phyloP scores from a whole-genome alignment of 2,888 invertebrate genomes.

The Folsomia manolachei region DNA sequence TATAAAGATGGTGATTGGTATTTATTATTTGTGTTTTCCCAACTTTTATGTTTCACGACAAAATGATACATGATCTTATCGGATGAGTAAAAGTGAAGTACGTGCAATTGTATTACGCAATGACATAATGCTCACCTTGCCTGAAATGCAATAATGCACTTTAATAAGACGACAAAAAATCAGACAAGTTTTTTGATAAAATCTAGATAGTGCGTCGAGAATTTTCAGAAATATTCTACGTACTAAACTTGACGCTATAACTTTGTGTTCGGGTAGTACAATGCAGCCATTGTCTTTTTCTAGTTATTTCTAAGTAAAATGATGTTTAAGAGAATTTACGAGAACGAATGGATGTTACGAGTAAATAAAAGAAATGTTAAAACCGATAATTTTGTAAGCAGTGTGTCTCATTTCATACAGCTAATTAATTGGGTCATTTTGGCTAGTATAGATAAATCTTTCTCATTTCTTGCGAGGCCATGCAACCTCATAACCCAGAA shows the following conservation, averaged over 20 bases:
- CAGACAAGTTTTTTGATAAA: too few relatives aligned
- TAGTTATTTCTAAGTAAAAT: neutral
- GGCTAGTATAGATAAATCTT: neutral
- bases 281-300: neutral
- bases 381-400: neutral
- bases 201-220: too few relatives aligned
- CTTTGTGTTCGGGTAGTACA: neutral
- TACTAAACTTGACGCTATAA: too few relatives aligned
- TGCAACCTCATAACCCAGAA: neutral
- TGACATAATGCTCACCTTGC: too few relatives aligned
- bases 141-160: too few relatives aligned
- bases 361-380: neutral
- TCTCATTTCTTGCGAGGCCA: neutral
- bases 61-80: too few relatives aligned
- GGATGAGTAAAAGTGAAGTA: too few relatives aligned
- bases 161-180: too few relatives aligned
- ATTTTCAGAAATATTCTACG: too few relatives aligned
- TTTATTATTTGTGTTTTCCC: neutral
- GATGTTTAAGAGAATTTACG: too few relatives aligned
- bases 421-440: neutral
- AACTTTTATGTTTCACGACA: too few relatives aligned
- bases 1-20: neutral
- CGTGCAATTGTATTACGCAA: too few relatives aligned
- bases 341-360: neutral
- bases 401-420: neutral